These are phyloP conservation scores for Fragum whitleyi DNA, from an alignment of 2,888 invertebrate genomes.

Conservation along the genomic window DNA sequence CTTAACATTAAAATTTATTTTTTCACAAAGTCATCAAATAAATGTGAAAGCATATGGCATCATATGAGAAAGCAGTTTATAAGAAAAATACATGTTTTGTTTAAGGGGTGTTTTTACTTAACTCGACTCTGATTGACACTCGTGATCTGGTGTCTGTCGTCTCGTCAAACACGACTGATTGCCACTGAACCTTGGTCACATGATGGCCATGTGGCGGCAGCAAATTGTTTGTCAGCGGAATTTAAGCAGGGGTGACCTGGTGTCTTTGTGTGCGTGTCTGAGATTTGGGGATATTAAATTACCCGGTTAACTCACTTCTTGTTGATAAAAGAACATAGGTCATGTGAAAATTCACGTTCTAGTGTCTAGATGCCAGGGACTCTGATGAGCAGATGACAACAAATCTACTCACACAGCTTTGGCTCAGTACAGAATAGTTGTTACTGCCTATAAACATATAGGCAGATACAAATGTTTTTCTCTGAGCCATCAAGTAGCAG, in stretches of 20 bases:
- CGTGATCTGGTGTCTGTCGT: slow-evolving; percentile 42
- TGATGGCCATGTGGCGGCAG: slow-evolving; percentile 50
- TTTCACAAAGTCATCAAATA: no score
- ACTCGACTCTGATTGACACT: slow-evolving; percentile 44
- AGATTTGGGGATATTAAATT: not conserved
- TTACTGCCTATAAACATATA: no score
- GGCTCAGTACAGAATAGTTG: no score
- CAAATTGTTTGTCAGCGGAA: not conserved
- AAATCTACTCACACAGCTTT: no score
- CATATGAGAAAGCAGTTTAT: no score
- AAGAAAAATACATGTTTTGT: no score
- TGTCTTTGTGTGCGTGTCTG: not conserved
- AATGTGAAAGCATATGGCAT: no score
- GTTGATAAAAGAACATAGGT: not conserved
- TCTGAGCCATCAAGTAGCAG: no score
- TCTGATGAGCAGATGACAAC: no score
- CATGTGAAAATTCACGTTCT: not conserved
- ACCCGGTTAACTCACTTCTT: not conserved
- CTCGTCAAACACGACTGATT: slow-evolving; percentile 49
- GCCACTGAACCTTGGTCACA: slow-evolving; percentile 54
- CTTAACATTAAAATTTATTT: no score
- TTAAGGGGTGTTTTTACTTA: not conserved
- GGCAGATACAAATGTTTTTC: no score
- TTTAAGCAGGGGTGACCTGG: not conserved
- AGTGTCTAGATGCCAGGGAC: no score